Base-by-base conservation (phyloP, 2,888 invertebrate genomes). In the Himalopsyche anomala region DNA sequence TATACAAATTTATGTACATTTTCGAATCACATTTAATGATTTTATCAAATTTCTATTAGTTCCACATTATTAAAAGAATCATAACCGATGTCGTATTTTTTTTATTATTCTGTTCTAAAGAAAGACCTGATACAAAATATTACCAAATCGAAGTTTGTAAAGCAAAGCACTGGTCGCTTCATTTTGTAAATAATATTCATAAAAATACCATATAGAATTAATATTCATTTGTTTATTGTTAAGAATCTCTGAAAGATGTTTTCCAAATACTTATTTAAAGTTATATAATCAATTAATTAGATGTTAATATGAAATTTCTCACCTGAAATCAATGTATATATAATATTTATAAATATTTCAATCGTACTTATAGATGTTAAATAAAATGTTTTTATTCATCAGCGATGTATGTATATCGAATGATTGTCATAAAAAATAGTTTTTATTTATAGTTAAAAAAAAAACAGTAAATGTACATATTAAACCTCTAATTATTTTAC, bases 401-500 rank as follows among this genome's bases (percentile, higher is more conserved):
- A 28, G 19, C n/a, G 42, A 69, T 38, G 83, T 74, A n/a, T 45
- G 42, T n/a, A n/a, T n/a, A n/a, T n/a, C 45, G 9, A 42, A 51
- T 54, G 54, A 80, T 83, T 83, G 56, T 38, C 62, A 69, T 83
- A 17, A 62, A 62, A 82, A 17, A 56, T 28, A 54, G 51, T 62
- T 83, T 80, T 81, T 84, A 81, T 45, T 38, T 86, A n/a, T 86
- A 80, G n/a, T 15, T 51, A 83, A 36, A 79, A 83, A 36, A 79
- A 81, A 15, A 84, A 17, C 36, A 81, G 36, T 83, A 17, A 83
- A 74, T 81, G 82, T 84, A 84, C 81, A 82, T 79, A 81, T 74
- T 69, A 62, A 82, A 82, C 86, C 84, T 84, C 84, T 83, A 81
- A 40, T 12, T 81, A n/a, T 69, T 87, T 54, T 81, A 81, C 85